Base-by-base conservation (phyloP, 2,888 invertebrate genomes). In the Amblyjoppa fuscipennis region DNA sequence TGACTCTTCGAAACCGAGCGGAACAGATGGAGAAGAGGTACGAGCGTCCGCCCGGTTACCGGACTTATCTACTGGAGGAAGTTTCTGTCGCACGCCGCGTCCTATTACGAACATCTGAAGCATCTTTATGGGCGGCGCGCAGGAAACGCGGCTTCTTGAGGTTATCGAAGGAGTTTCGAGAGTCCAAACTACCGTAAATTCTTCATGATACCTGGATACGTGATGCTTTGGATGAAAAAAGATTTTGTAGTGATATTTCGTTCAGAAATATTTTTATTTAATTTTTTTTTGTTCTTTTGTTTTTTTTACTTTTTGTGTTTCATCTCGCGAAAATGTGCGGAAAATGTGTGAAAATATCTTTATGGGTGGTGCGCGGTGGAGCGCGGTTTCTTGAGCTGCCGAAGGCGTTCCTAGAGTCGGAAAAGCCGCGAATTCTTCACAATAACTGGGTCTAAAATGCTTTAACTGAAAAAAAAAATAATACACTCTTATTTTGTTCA, bases 21-120 rank as follows among this genome's bases (percentile, higher is more conserved):
- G 73, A 69, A 80, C 79, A 71, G 56, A 75, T 71, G 77, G 69
- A 64, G 66, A 71, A 51, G 59, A 76, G 61, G 41, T 16, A 68
- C 66, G 66, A 71, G 20, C 53, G 71, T 82, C 64, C 45, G 53
- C 45, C 73, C 51, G 34, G 51, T 76, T 34, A 69, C 66, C 45
- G 68, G 45, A 53, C 64, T 66, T 77, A 82, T 77, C 73, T 41
- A 77, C 82, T 56, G 68, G 53, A 61, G 41, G 53, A 83, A 73
- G 56, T 83, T 66, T 53, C 41, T 78, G 34, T 34, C 34, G 49
- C 82, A 25, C 31, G 66, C 56, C 53, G 64, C 66, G 53, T 38
- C 66, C 81, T 70, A 56, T 78, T 68, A 73, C 31, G 68, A 78
- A 68, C 73, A 68, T 41, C 66, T 66, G 45, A 73, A 83, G 66